phyloP scores from a whole-genome alignment of 2,888 invertebrate species.

The Latheticus oryzae region DNA sequence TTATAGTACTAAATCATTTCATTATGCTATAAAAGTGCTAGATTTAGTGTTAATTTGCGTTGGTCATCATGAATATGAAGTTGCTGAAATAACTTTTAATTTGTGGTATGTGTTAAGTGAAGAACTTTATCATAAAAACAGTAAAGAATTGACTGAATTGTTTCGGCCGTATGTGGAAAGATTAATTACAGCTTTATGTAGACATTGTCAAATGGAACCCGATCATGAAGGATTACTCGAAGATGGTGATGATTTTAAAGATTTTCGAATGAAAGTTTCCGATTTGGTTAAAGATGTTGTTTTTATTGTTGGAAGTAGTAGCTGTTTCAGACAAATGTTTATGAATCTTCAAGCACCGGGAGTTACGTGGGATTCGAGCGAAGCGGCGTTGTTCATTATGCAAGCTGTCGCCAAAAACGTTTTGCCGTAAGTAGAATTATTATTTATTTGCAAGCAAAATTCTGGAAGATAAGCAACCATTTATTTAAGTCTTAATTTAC shows the following conservation, averaged over 20 bases:
- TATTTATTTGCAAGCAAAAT: no score
- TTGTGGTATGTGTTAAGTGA: slow-evolving; percentile 97
- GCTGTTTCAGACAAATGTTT: slow-evolving; percentile 93
- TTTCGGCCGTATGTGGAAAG: slow-evolving; percentile 94
- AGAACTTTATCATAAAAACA: slow-evolving; percentile 89
- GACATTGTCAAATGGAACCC: slow-evolving; percentile 95
- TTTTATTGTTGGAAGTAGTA: slow-evolving; percentile 93
- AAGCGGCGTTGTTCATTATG: slow-evolving; percentile 96
- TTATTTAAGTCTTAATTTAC: no score
- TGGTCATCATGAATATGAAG: slow-evolving; percentile 96
- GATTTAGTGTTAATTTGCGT: slow-evolving; percentile 92
- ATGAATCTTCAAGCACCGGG: slow-evolving; percentile 77
- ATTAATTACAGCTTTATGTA: slow-evolving; percentile 87
- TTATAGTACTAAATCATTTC: slow-evolving; percentile 70
- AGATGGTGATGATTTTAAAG: slow-evolving; percentile 85
- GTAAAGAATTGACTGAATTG: slow-evolving; percentile 79
- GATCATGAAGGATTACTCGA: slow-evolving; percentile 90
- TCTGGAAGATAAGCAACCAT: no score
- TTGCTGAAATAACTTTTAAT: slow-evolving; percentile 90
- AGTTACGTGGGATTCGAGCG: slow-evolving; percentile 91
- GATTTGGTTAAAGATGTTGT: slow-evolving; percentile 97
- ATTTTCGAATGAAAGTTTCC: slow-evolving; percentile 86
- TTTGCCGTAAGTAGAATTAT: slow-evolving; percentile 79
- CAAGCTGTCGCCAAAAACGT: slow-evolving; percentile 95
- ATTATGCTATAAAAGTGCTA: slow-evolving; percentile 85